Evolutionary conservation across 2,888 invertebrate species (phyloP).

Genomic region (Drosophila helvetica): DNA sequence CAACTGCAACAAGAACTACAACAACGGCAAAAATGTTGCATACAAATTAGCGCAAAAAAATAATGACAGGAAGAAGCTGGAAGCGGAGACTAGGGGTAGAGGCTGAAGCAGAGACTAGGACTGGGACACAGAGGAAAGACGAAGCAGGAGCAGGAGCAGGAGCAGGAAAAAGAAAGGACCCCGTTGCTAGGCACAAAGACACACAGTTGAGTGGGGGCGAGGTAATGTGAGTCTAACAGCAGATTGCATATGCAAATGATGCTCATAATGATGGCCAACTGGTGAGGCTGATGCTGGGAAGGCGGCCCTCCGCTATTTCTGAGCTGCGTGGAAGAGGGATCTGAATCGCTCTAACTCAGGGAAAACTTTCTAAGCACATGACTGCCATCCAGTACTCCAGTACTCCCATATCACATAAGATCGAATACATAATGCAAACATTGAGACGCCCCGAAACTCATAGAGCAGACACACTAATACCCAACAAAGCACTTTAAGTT

Average conservation of each 20-base stretch:
- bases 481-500: not conserved
- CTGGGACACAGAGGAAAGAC: not conserved
- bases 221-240: not conserved
- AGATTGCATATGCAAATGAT: constrained; percentile 18
- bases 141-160: not conserved
- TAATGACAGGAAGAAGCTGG: not conserved
- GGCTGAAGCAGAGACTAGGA: not conserved
- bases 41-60: constrained; percentile 24
- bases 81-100: constrained; percentile 6
- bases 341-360: not conserved
- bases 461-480: not conserved
- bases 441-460: too few relatives aligned
- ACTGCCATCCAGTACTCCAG: too few relatives aligned
- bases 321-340: not conserved
- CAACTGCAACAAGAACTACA: not conserved
- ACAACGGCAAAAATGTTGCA: constrained; percentile 14
- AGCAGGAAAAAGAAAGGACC: too few relatives aligned
- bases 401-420: too few relatives aligned
- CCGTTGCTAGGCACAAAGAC: too few relatives aligned
- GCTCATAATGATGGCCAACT: constrained; percentile 9
- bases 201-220: not conserved
- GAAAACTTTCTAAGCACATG: too few relatives aligned
- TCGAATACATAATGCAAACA: too few relatives aligned
- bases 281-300: not conserved
- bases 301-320: not conserved